These are phyloP conservation scores for Spilarctia lutea DNA, from an alignment of 2,888 invertebrate species.

Conservation along the genomic window DNA sequence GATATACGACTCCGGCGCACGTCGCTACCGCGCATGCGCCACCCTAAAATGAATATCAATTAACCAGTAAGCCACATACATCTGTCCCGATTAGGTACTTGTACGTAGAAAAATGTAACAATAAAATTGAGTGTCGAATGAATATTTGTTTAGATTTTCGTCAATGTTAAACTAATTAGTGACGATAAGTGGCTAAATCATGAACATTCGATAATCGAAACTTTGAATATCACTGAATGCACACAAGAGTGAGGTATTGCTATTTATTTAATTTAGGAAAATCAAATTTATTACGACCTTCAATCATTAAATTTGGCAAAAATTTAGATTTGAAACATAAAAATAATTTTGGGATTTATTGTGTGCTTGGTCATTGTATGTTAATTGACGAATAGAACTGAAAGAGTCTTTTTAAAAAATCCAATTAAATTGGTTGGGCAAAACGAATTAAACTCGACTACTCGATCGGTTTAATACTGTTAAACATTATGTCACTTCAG, in stretches of 20 bases:
- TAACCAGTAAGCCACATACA: conserved; percentile 65
- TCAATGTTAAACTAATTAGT: background rate
- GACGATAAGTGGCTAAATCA: background rate
- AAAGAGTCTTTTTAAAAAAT: too few species aligned
- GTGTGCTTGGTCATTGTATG: too few species aligned
- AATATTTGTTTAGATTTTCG: background rate
- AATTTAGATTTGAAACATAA: too few species aligned
- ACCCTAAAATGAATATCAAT: conserved; percentile 50
- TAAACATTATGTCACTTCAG: too few species aligned
- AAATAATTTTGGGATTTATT: too few species aligned
- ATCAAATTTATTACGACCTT: too few species aligned
- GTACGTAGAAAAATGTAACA: conserved; percentile 33
- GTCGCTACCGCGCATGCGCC: conserved; percentile 41
- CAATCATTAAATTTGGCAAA: too few species aligned
- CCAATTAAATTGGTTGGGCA: too few species aligned
- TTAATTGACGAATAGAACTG: too few species aligned
- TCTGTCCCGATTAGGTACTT: conserved; percentile 60
- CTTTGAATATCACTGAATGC: background rate
- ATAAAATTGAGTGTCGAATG: background rate
- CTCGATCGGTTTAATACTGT: too few species aligned
- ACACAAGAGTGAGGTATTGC: background rate
- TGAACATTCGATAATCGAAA: background rate
- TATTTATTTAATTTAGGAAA: background rate
- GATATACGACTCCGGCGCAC: conserved; percentile 27
- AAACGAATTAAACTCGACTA: too few species aligned